These are phyloP conservation scores for Drosophila melanosoma DNA, from an alignment of 2,888 invertebrate genomes.

Conservation along the genomic window DNA sequence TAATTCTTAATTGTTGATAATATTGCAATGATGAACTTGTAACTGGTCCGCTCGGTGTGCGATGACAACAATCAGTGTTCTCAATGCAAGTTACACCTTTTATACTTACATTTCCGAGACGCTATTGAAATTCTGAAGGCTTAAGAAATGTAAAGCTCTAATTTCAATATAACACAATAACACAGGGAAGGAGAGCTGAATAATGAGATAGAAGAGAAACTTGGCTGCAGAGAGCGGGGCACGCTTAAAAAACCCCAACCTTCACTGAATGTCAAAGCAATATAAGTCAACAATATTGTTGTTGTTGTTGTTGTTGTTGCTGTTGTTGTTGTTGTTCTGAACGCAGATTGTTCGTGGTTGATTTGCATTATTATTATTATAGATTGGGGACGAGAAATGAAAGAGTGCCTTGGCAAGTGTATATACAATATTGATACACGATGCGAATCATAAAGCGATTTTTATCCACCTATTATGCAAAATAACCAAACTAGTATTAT, in stretches of 20 bases:
- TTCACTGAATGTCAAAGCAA: constrained; percentile 72
- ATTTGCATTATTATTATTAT: constrained; percentile 45
- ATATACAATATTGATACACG: too few species aligned
- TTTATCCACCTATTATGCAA: too few species aligned
- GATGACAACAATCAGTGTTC: constrained; percentile 20
- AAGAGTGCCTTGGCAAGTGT: not conserved
- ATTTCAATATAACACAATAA: constrained; percentile 1
- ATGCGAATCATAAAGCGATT: too few species aligned
- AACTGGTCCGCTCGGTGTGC: constrained; percentile 2
- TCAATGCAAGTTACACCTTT: constrained; percentile 19
- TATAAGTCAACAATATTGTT: constrained; percentile 9
- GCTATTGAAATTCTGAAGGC: not conserved
- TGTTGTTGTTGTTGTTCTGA: constrained; percentile 20
- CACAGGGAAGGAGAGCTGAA: not conserved
- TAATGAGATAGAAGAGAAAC: constrained; percentile 2
- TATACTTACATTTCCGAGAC: constrained; percentile 27
- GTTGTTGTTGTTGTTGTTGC: not conserved
- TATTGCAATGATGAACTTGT: not conserved
- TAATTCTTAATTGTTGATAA: not conserved
- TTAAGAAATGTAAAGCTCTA: constrained; percentile 7
- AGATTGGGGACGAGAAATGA: not conserved
- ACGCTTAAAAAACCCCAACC: constrained; percentile 46
- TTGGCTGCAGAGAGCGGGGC: constrained; percentile 5
- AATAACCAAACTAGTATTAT: too few species aligned
- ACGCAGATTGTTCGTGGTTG: constrained; percentile 51